Evolutionary conservation across 35 echinoderm and acorn worm genomes (phyloP).

Genomic region (Apostichopus japonicus): DNA sequence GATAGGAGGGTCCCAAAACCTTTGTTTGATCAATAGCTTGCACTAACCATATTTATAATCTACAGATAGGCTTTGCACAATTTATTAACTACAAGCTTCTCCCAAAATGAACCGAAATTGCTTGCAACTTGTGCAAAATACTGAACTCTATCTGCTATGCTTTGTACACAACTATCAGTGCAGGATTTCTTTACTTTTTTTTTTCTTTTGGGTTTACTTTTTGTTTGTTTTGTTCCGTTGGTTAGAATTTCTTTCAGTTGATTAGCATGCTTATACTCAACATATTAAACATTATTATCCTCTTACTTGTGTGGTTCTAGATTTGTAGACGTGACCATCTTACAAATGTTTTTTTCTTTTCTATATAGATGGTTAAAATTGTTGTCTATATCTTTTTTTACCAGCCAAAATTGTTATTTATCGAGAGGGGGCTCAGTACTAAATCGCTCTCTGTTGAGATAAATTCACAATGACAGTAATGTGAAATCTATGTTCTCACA

Average conservation of each 20-base stretch:
- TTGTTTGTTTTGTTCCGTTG: background rate
- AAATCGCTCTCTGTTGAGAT: too few species aligned
- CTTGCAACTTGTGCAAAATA: background rate
- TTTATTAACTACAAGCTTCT: too few species aligned
- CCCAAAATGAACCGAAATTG: too few species aligned
- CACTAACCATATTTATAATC: too few species aligned
- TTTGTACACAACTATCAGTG: background rate
- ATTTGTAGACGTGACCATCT: background rate
- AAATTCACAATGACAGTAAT: too few species aligned
- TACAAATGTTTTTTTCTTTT: background rate
- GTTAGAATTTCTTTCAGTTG: background rate
- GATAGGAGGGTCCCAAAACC: too few species aligned
- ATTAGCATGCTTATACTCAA: background rate
- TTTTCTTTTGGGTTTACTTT: background rate
- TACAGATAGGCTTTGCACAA: too few species aligned
- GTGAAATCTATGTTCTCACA: too few species aligned
- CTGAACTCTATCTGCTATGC: background rate
- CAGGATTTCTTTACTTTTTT: background rate
- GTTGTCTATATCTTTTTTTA: too few species aligned
- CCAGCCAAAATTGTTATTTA: too few species aligned
- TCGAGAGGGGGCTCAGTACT: too few species aligned
- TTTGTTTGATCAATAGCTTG: too few species aligned
- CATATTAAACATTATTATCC: background rate
- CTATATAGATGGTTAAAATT: background rate
- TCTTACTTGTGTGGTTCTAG: background rate